Base-by-base conservation (phyloP, 2,888 invertebrate species). In the Chelonus formosanus region DNA sequence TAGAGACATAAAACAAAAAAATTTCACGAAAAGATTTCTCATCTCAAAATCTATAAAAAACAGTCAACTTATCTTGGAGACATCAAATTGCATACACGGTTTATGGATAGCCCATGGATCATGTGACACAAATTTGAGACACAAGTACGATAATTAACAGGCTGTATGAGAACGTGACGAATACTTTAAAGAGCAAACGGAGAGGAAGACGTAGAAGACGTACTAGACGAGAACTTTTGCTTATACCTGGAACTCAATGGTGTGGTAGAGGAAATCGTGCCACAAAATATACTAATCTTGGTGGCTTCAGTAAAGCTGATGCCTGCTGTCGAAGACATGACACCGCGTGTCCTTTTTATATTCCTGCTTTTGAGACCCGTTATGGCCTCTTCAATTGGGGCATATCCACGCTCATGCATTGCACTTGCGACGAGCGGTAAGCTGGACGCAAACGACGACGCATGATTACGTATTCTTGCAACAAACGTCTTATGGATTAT, bases 191-290 rank as follows among this genome's bases (percentile, higher is more conserved):
- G 52, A 43, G 32, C 8, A 64, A 58, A 53, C 65, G 57, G 84
- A 86, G 86, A 84, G 79, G 81, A 73, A 85, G 84, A 76, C 68
- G 67, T 20, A 86, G 86, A 65, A 87, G 85, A 73, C 84, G 89
- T 40, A 86, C 85, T 69, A 79, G 88, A 71, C 83, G 86, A 81
- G 92, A 93, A 80, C 85, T 93, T 74, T 87, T 95, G 65, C 90
- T 94, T 70, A 90, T 94, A 55, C 96, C 96, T 0, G 96, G 96
- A 56, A 96, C 96, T 0, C 92, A 94, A 81, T 97, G 96, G 96
- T 97, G 97, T 84, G 97, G 97, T 34, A 92, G 92, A 75, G 96
- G 96, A 1, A 91, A 91, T 79, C 89, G 90, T 0, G 95, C 96
- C 4, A 88, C 90, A 50, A 90, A 91, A 72, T 94, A 93, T 83